Base-by-base conservation (phyloP, 1,140 invertebrate species). In the Euglossa dilemma region DNA sequence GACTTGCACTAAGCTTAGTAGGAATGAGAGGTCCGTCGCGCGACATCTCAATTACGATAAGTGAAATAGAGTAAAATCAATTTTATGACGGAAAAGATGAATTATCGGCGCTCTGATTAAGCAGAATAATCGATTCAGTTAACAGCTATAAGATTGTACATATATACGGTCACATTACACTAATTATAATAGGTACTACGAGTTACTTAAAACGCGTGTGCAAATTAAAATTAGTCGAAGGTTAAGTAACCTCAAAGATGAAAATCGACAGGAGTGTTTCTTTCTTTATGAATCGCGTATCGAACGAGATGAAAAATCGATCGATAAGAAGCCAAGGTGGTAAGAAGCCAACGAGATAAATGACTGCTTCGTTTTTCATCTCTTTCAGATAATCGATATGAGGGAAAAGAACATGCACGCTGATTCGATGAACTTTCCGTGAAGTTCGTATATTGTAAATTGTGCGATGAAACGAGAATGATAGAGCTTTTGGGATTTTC, bases 131-230 rank as follows among this genome's bases (percentile, higher is more conserved):
- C 23, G 36, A 67, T 67, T 45, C 11, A 45, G 4, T 69, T 43
- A 28, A 56, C 45, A 79, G 61, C 20, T 79, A 70, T 47, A 70
- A 59, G 43, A 71, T 59, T 79, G 77, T 79, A 79, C 25, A 79
- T 70, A 77, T 50, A 79, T 59, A 71, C 52, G 47, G 47, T 61
- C 59, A 47, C 28, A 61, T 50, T 50, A 50, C 59, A 47, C 20
- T 74, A 74, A 61, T 59, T 45, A n/a, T 61, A 75, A n/a, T 61
- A 75, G 25, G n/a, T 61, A 57, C 28, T n/a, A 75, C 20, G 18
- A 75, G 43, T 75, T 75, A 25, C 72, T 61, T 28, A 47, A 54
- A 52, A 71, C 16, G 67, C 54, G 72, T 59, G 43, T 59, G 56
- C 56, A 57, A 12, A 47, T 7, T n/a, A 11, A 67, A 67, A 47